Evolutionary conservation across 2,113 vertebrate species (phyloP).

Genomic region (Pavo muticus): DNA sequence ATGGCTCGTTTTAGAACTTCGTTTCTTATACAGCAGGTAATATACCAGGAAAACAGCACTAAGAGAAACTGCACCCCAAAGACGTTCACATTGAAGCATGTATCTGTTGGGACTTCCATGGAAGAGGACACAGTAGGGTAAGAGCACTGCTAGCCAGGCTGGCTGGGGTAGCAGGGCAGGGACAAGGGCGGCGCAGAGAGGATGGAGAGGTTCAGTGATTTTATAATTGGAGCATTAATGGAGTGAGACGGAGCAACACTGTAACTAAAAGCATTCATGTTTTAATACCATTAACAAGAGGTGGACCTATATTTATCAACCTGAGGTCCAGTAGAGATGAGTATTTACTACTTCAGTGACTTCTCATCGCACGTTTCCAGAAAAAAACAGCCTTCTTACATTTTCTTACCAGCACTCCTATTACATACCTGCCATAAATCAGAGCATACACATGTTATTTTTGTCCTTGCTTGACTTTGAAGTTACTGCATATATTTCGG

Average conservation of each 20-base stretch:
- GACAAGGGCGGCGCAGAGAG: too few relatives aligned
- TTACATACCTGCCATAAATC: not conserved
- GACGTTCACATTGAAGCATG: fast-evolving
- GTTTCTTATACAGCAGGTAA: not conserved
- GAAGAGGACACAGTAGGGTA: fast-evolving
- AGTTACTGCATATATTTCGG: not conserved
- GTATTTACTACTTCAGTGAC: not conserved
- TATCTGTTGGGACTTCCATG: fast-evolving
- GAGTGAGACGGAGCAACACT: not conserved
- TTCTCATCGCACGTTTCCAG: not conserved
- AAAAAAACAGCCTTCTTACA: not conserved
- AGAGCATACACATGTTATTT: not conserved
- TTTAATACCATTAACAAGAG: not conserved
- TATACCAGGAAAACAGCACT: not conserved
- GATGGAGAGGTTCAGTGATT: not conserved
- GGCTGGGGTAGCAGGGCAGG: fast-evolving
- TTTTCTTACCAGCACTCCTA: not conserved
- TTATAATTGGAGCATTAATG: fast-evolving
- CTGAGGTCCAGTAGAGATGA: not conserved
- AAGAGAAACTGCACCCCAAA: not conserved
- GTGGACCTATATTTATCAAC: not conserved
- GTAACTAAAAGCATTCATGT: not conserved
- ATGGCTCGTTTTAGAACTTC: not conserved
- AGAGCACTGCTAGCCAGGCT: not conserved
- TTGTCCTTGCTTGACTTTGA: not conserved